Evolutionary conservation across 2,797 vertebrate species (phyloP), one percentile per base, ranked within the genome.

Genomic region (Siniperca obscura): DNA sequence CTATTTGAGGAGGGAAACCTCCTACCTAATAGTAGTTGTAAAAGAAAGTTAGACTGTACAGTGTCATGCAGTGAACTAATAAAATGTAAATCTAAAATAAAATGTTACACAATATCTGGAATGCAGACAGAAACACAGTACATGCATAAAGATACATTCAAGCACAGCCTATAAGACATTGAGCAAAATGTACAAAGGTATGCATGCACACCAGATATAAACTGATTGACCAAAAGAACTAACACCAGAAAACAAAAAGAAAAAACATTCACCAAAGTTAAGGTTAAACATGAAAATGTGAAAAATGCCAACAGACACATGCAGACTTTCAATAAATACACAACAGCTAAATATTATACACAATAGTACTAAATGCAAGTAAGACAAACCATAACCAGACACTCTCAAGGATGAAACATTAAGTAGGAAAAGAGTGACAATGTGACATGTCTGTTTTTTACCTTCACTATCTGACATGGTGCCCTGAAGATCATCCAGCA

Each of bases 391-490:
- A 80, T 52, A 71, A 77, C n/a, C 70, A 94, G 88, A 92, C 90
- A 93, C 89, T 87, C 91, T 95, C 90, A 94, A 62, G 67, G 92
- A 95, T 90, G 93, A 94, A 94, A 93, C 86, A 89, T 81, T 89
- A 89, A 90, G 92, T 73, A 94, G 27, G 19, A 72, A 89, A 90
- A 93, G 83, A 90, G 71, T 90, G 87, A 93, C 42, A 76, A n/a
- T 46, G 12, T 73, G 55, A 83, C 46, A 83, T 76, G 89, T 93
- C 89, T 92, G 78, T 95, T 89, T 92, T 96, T 99, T 99, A 99
- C 98, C 98, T 99, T 99, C 98, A 86, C 97, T 98, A 94, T 99
- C 98, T 90, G 98, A 99, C 98, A 99, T 98, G 93, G 97, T 98
- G 94, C 98, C 97, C 86, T 99, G 98, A 92, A 99, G 97, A 94